A percentile compares a stretch with the other conserved stretches of the same genome.
phyloP scores from a whole-genome alignment of 2,797 vertebrate species.

The Argyrosomus regius region DNA sequence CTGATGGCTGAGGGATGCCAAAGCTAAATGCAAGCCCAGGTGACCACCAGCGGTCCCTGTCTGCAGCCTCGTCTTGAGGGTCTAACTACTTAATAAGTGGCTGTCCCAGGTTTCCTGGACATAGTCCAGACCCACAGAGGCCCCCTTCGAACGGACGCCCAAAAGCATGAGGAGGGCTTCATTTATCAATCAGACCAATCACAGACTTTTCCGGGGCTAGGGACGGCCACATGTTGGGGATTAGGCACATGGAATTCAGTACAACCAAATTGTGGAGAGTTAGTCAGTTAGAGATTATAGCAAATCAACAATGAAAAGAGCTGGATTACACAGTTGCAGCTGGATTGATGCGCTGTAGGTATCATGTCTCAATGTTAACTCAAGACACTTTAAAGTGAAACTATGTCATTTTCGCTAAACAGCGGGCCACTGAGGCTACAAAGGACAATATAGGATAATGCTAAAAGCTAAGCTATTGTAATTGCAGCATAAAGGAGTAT shows the following conservation, averaged over 20 bases:
- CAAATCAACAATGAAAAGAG: conserved; percentile 76
- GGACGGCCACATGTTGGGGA: conserved; percentile 85
- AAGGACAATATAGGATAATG: background rate
- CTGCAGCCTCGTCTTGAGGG: conserved; percentile 78
- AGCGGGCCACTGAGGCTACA: background rate
- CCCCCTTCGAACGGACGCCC: conserved; percentile 77
- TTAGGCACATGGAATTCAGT: conserved; percentile 75
- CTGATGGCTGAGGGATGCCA: conserved; percentile 59
- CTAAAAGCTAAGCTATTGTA: background rate
- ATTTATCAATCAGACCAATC: conserved; percentile 90
- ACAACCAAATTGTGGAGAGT: conserved; percentile 71
- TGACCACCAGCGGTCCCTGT: conserved; percentile 82
- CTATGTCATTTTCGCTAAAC: background rate
- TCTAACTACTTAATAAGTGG: conserved; percentile 91
- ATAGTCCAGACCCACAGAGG: conserved; percentile 93
- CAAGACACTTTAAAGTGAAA: conserved; percentile 19
- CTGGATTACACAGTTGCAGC: conserved; percentile 63
- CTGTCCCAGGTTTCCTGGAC: conserved; percentile 95
- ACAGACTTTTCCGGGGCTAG: conserved; percentile 83
- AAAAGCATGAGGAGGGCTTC: conserved; percentile 83
- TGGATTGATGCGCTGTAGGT: conserved; percentile 43
- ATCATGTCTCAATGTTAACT: conserved; percentile 47
- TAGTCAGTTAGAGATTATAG: conserved; percentile 70
- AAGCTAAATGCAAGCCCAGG: conserved; percentile 73
- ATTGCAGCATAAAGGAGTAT: background rate